These are phyloP conservation scores for Petroica traversi DNA, from an alignment of 2,113 vertebrate species.

Conservation along the genomic window DNA sequence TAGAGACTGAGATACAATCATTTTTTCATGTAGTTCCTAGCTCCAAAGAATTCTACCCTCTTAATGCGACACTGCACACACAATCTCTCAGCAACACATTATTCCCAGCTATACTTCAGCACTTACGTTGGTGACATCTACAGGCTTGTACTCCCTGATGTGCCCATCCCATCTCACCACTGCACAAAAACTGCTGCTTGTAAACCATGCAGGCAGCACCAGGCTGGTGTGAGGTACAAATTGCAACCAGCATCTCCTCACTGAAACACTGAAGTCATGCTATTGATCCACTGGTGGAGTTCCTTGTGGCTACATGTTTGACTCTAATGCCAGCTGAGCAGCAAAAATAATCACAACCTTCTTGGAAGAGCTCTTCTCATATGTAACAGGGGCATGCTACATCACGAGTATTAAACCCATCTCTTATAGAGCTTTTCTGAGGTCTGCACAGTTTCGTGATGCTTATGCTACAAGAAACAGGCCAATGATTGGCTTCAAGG, in stretches of 20 bases:
- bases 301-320: background rate
- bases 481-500: background rate
- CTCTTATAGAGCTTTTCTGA: background rate
- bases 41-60: background rate
- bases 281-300: background rate
- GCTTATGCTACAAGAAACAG: background rate
- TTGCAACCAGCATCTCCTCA: rapidly evolving
- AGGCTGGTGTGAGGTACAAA: background rate
- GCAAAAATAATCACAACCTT: background rate
- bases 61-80: background rate
- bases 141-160: background rate
- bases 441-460: background rate
- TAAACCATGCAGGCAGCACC: rapidly evolving
- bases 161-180: background rate
- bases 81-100: background rate
- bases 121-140: background rate
- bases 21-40: background rate
- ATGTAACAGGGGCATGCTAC: background rate
- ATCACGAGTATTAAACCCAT: rapidly evolving
- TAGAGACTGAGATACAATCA: background rate
- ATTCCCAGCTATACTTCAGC: background rate
- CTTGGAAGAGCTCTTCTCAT: background rate
- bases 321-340: background rate
- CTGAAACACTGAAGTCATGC: background rate
- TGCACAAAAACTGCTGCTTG: background rate